A percentile compares a stretch with the other conserved stretches of the same genome.
These are phyloP conservation scores for Telmatochromis bifrenatus DNA, from an alignment of 2,113 vertebrate genomes.

Conservation along the genomic window DNA sequence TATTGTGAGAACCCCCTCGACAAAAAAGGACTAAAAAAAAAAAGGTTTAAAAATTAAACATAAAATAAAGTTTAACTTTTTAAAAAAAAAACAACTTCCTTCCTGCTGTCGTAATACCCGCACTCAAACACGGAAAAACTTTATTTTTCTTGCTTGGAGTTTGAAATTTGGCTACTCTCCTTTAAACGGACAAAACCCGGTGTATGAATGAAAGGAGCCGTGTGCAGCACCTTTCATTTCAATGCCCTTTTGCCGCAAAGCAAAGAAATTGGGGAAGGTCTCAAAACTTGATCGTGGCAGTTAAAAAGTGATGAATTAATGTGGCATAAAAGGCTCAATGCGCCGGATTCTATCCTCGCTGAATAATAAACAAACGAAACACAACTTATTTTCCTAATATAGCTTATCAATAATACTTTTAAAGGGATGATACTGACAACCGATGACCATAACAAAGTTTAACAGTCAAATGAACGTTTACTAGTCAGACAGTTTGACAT, in stretches of 20 bases:
- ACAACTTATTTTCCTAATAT: background rate
- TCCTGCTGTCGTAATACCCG: rapidly evolving
- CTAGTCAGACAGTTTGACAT: background rate
- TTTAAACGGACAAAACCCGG: background rate
- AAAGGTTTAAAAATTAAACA: background rate
- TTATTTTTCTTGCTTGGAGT: background rate
- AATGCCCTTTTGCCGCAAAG: background rate
- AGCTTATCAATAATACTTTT: background rate
- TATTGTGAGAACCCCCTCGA: background rate
- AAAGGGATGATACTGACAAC: background rate
- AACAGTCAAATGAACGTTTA: background rate
- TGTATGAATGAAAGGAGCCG: background rate
- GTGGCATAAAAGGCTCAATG: background rate
- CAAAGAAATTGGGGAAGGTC: background rate
- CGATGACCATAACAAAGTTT: background rate
- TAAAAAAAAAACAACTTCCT: rapidly evolving
- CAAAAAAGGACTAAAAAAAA: background rate
- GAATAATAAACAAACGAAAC: background rate
- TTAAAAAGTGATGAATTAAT: background rate
- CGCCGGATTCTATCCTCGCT: background rate
- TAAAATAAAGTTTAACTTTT: background rate
- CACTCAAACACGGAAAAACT: background rate
- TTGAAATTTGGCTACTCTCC: background rate
- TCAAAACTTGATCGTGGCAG: background rate
- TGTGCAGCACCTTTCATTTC: background rate